phyloP scores from a whole-genome alignment of 2,797 vertebrate genomes.

The Lepus oiostolus region DNA sequence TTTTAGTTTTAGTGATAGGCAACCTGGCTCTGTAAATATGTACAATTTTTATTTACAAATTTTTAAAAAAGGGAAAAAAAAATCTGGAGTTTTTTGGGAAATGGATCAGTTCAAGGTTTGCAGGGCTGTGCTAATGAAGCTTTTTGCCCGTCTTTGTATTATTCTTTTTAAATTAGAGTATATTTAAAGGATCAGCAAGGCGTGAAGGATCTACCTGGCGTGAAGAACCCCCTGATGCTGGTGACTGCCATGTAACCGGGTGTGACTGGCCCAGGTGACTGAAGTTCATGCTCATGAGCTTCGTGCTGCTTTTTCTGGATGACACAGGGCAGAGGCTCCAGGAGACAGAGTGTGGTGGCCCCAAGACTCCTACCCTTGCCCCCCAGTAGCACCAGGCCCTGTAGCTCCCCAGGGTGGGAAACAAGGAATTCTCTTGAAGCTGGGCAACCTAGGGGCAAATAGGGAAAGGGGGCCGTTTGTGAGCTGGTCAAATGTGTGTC shows the following conservation, averaged over 20 bases:
- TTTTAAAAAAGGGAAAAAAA: background rate
- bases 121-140: background rate
- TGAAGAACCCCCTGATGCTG: background rate
- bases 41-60: too few species aligned
- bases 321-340: background rate
- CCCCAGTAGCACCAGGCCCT: background rate
- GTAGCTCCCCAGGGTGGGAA: background rate
- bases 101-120: background rate
- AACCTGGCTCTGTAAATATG: too few species aligned
- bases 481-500: constrained; percentile 14
- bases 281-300: background rate
- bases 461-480: background rate
- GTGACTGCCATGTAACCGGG: background rate
- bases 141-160: constrained; percentile 32
- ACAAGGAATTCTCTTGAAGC: background rate
- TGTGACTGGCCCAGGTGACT: background rate
- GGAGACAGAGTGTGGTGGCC: too few species aligned
- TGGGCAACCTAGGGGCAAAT: background rate
- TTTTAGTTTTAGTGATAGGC: constrained; percentile 12
- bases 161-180: background rate
- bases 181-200: background rate
- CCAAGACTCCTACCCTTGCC: too few species aligned
- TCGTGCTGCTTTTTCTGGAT: background rate
- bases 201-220: background rate
- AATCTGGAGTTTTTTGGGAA: background rate